phyloP scores from a whole-genome alignment of 2,113 vertebrate genomes.

The Plestiodon gilberti region DNA sequence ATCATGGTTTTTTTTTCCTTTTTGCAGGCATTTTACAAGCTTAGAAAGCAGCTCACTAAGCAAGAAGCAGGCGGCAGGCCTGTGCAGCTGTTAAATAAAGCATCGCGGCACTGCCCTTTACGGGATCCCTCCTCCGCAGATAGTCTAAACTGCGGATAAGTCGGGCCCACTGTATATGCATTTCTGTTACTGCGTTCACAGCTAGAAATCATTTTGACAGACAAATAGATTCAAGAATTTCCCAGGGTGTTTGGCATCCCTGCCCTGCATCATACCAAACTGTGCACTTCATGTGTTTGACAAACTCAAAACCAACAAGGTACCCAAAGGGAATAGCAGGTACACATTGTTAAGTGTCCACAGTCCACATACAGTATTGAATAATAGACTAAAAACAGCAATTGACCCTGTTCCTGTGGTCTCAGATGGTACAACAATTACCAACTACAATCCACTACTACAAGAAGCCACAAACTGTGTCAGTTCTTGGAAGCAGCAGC shows the following conservation, averaged over 20 bases:
- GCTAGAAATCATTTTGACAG: background rate
- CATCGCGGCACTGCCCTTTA: too few species aligned
- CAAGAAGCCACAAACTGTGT: slow-evolving; percentile 43
- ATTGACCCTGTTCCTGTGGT: background rate
- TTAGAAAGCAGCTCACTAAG: too few species aligned
- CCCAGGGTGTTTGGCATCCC: slow-evolving; percentile 9
- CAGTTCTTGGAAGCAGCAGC: background rate
- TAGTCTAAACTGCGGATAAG: too few species aligned
- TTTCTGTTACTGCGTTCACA: background rate
- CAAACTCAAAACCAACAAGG: background rate
- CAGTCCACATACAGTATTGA: slow-evolving; percentile 33
- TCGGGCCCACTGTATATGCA: too few species aligned
- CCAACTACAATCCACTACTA: slow-evolving; percentile 29
- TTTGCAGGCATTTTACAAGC: too few species aligned
- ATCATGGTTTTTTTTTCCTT: too few species aligned
- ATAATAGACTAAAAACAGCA: slow-evolving; percentile 16
- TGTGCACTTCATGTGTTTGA: background rate
- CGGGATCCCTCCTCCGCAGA: too few species aligned
- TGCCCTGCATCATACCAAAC: slow-evolving; percentile 9
- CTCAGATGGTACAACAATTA: slow-evolving; percentile 5
- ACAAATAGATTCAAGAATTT: slow-evolving; percentile 18
- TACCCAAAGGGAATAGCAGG: background rate
- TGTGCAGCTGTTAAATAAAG: too few species aligned
- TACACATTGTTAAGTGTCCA: slow-evolving; percentile 35
- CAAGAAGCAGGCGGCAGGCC: too few species aligned